phyloP scores from a whole-genome alignment of 2,113 vertebrate genomes.

The Sylvia atricapilla region DNA sequence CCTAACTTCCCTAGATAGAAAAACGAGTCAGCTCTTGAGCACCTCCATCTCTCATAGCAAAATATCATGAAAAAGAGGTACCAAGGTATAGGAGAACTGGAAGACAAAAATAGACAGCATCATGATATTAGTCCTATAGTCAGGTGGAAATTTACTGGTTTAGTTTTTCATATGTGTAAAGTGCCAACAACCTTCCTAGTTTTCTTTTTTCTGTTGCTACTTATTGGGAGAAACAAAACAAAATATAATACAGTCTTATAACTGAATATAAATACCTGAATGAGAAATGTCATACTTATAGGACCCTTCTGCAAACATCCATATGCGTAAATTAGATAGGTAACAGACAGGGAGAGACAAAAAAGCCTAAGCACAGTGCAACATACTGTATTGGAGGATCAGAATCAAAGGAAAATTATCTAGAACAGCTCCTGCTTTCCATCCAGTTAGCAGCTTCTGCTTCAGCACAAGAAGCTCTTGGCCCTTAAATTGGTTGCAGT shows the following conservation, averaged over 20 bases:
- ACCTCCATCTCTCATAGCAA: not conserved
- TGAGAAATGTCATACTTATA: not conserved
- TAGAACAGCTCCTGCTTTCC: not conserved
- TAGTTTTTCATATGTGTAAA: not conserved
- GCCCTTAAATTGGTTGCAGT: not conserved
- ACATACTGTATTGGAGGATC: not conserved
- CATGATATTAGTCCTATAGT: not conserved
- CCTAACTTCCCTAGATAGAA: not conserved
- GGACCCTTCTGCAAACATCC: not conserved
- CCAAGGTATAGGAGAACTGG: fast-evolving
- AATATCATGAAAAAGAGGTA: not conserved
- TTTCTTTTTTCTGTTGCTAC: not conserved
- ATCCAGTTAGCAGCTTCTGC: not conserved
- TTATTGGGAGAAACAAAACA: not conserved
- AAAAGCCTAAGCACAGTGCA: not conserved
- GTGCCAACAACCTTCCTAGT: fast-evolving
- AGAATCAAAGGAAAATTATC: not conserved
- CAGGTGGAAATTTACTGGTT: not conserved
- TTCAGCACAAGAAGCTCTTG: not conserved
- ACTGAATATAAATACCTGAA: not conserved
- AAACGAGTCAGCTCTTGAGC: not conserved
- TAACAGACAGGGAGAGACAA: not conserved
- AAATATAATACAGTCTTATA: not conserved
- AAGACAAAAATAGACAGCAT: not conserved
- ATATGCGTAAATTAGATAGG: not conserved